These are phyloP conservation scores for Hydrolagus colliei DNA, from an alignment of 2,797 vertebrate species.

Conservation along the genomic window DNA sequence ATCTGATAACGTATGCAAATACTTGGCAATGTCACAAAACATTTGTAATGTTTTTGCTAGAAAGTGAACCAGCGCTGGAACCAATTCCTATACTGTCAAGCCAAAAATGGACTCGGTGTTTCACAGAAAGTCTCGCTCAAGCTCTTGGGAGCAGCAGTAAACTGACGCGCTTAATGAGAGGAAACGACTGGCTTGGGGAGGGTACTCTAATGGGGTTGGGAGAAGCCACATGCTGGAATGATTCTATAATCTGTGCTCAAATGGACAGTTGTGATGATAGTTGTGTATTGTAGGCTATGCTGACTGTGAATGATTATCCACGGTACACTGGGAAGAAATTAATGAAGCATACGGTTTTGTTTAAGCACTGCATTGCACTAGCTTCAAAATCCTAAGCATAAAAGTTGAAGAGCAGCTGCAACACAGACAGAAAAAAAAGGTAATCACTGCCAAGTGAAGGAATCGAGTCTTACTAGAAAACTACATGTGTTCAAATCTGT, in stretches of 20 bases:
- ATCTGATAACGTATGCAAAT: too few species aligned
- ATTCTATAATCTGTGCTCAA: background rate
- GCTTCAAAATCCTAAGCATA: background rate
- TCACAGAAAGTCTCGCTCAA: background rate
- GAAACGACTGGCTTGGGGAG: background rate
- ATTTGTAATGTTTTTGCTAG: too few species aligned
- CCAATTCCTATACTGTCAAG: background rate
- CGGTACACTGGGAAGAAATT: background rate
- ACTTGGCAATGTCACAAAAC: too few species aligned
- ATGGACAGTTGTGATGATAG: too few species aligned
- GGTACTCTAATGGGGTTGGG: background rate
- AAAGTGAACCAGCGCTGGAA: too few species aligned
- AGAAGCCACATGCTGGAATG: background rate
- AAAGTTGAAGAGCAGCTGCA: conserved; percentile 9
- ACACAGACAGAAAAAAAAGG: background rate
- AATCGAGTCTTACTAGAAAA: background rate
- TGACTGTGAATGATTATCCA: background rate
- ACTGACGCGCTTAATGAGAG: background rate
- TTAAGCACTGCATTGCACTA: background rate
- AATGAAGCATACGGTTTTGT: conserved; percentile 14
- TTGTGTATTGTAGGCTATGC: too few species aligned
- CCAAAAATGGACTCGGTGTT: background rate
- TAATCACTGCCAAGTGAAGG: background rate
- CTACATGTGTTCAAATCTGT: background rate
- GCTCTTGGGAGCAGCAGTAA: background rate